A percentile compares a stretch with the other conserved stretches of the same genome.
Conservation (phyloP, 1,140 invertebrate species). For the Lordiphosa stackelbergi region DNA sequence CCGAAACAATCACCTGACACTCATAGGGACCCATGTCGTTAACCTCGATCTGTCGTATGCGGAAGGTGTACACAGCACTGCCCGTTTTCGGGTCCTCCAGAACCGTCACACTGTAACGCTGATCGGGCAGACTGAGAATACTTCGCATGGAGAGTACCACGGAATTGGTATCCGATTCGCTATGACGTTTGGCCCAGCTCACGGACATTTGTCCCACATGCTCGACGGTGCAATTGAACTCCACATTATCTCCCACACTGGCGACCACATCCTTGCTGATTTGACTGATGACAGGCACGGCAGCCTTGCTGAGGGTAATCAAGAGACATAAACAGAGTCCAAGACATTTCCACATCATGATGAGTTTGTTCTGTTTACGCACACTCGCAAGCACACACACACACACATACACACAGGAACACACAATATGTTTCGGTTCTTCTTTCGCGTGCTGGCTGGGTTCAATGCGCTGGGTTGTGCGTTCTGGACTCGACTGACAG, state of each 20-base stretch:
- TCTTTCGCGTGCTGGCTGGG: slow-evolving; percentile 1
- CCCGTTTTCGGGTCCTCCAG: slow-evolving; percentile 80
- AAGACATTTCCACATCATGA: not conserved
- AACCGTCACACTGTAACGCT: slow-evolving; percentile 82
- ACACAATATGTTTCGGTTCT: not conserved
- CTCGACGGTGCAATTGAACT: slow-evolving; percentile 88
- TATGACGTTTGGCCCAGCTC: slow-evolving; percentile 82
- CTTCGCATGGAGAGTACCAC: slow-evolving; percentile 82
- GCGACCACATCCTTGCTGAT: slow-evolving; percentile 89
- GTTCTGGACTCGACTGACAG: slow-evolving; percentile 53
- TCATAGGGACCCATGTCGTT: slow-evolving; percentile 88
- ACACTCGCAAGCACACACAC: slow-evolving; percentile 9
- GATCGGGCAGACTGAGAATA: slow-evolving; percentile 85
- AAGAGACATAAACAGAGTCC: slow-evolving; percentile 30
- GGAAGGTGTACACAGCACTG: slow-evolving; percentile 83
- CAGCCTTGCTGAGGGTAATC: slow-evolving; percentile 11
- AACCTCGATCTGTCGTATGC: slow-evolving; percentile 87
- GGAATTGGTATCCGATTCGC: slow-evolving; percentile 48
- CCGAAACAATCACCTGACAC: slow-evolving; percentile 86
- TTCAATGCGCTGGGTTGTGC: slow-evolving; percentile 42
- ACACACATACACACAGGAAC: slow-evolving; percentile 2
- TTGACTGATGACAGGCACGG: slow-evolving; percentile 82
- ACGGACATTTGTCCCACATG: slow-evolving; percentile 85
- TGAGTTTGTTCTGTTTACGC: slow-evolving; percentile 20
- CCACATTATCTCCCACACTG: slow-evolving; percentile 86